Percentiles rank a stretch among this genome's conserved stretches.
Conservation (phyloP, 2,113 vertebrate species). For the Syrrhaptes paradoxus region DNA sequence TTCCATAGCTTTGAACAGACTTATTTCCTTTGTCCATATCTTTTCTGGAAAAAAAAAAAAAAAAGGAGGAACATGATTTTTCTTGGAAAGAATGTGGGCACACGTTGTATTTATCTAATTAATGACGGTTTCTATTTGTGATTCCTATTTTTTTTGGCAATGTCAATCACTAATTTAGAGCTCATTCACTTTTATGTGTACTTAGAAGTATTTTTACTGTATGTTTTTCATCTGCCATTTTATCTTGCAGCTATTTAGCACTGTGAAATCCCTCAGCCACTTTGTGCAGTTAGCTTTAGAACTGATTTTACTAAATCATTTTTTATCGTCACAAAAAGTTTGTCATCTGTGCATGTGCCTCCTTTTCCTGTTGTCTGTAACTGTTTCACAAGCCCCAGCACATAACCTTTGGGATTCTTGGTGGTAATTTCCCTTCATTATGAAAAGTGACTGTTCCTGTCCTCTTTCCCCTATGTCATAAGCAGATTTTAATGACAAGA, state of each 20-base stretch:
- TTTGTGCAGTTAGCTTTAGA: background rate
- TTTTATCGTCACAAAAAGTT: background rate
- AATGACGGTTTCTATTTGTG: background rate
- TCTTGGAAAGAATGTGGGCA: background rate
- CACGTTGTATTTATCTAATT: background rate
- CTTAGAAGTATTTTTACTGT: background rate
- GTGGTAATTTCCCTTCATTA: background rate
- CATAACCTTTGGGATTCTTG: background rate
- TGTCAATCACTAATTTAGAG: background rate
- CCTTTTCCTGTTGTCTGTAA: background rate
- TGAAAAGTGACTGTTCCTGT: background rate
- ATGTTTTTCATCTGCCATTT: background rate
- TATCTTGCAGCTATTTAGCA: background rate
- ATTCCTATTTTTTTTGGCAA: background rate
- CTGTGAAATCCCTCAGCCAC: background rate
- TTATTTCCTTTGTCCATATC: background rate
- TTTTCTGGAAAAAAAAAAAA: background rate
- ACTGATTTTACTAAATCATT: background rate
- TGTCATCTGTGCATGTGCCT: background rate
- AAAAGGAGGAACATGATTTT: no score
- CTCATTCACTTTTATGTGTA: background rate
- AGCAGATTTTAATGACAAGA: background rate
- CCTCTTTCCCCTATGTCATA: background rate
- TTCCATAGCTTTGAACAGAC: background rate
- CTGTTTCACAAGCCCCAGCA: background rate